Base-by-base conservation (phyloP, 2,888 invertebrate species). In the Leucoma salicis region DNA sequence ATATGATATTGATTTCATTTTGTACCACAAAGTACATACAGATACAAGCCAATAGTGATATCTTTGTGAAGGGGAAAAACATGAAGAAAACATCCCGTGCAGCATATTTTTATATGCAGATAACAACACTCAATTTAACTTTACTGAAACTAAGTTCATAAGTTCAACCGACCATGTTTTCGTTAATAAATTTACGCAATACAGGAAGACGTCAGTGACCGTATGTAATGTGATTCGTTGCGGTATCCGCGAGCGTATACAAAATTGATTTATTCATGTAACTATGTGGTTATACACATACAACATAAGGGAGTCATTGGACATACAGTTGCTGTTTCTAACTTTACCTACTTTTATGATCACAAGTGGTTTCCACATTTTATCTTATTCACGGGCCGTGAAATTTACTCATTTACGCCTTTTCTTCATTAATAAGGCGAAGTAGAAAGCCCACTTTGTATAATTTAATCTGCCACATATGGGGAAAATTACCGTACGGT, bases 141-240 rank as follows among this genome's bases (percentile, higher is more conserved):
- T 39, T 40, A 34, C 25, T 37, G 33, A 15, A 29, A 48, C 39
- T 46, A 53, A 49, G 39, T 39, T 36, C 31, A 34, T 33, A 35
- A 47, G 34, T 46, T 46, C 39, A 43, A 49, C 44, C 35, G 40
- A 46, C 39, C 46, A 42, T 46, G 49, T 49, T 47, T 64, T 59
- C 36, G 39, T 66, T 68, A 70, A 68, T 68, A 68, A 73, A 72
- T 75, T 67, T 69, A 76, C 74, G 77, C 74, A 80, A 79, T 67
- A 74, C 73, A 73, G 75, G 74, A 78, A 77, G 73, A 80, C 75
- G 83, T 78, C 81, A 82, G 75, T 81, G 82, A 81, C 83, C 81
- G 80, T 76, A 75, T 66, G 82, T 82, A 82, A 83, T 74, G 59
- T 59, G 78, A 83, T 80, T 82, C 81, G 78, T 53, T 75, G 75